These are phyloP conservation scores for Poeciliopsis turrubarensis DNA, from an alignment of 2,113 vertebrate species.

Conservation along the genomic window DNA sequence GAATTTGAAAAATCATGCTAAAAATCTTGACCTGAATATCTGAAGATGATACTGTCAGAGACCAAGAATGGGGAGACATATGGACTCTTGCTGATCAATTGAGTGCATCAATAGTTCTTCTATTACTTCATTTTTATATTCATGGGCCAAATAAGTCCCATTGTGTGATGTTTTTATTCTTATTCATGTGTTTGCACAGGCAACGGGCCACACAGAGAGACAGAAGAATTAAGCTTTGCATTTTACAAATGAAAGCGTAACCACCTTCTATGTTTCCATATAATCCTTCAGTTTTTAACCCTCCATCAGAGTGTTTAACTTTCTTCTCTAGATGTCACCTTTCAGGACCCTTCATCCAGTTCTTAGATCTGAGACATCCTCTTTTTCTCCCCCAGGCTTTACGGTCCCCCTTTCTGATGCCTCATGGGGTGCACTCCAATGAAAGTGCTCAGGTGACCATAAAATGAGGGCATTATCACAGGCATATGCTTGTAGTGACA, in stretches of 20 bases:
- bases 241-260: conserved; percentile 77
- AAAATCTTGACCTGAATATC: neutral
- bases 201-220: conserved; percentile 82
- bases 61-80: conserved; percentile 3
- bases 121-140: conserved; percentile 58
- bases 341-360: conserved; percentile 61
- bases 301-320: conserved; percentile 79
- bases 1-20: neutral
- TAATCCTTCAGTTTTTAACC: conserved; percentile 79
- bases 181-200: conserved; percentile 82
- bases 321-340: conserved; percentile 71
- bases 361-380: conserved; percentile 41
- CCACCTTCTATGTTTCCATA: conserved; percentile 70
- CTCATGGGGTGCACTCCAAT: conserved; percentile 57
- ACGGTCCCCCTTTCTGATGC: conserved; percentile 50
- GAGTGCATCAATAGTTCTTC: conserved; percentile 34
- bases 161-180: conserved; percentile 69
- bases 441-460: conserved; percentile 82
- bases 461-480: conserved; percentile 80
- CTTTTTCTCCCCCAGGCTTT: conserved; percentile 51
- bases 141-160: conserved; percentile 64
- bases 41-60: neutral
- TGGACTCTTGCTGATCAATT: conserved; percentile 19
- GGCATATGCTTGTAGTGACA: conserved; percentile 76
- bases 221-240: conserved; percentile 57